These are phyloP conservation scores for Ephestia elutella DNA, from an alignment of 1,140 invertebrate genomes.

Conservation along the genomic window DNA sequence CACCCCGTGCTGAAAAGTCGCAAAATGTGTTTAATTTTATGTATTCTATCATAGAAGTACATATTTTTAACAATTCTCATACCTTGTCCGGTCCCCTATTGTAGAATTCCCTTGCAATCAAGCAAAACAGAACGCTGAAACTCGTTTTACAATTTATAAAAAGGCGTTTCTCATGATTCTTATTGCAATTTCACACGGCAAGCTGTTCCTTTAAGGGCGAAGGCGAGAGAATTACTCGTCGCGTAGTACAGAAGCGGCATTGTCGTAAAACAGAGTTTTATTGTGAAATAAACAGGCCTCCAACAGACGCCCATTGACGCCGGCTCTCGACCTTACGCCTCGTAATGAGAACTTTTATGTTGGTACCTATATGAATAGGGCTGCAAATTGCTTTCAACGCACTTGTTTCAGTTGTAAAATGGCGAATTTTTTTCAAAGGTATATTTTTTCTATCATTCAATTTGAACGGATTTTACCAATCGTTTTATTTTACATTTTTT, in stretches of 20 bases:
- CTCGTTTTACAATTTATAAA: background rate
- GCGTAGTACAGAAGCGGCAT: constrained; percentile 14
- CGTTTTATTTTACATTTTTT: too few relatives aligned
- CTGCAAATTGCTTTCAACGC: background rate
- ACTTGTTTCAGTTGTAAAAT: background rate
- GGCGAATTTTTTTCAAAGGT: background rate
- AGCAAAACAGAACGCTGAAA: background rate
- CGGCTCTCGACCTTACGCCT: constrained; percentile 28
- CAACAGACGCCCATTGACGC: constrained; percentile 44
- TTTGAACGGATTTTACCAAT: background rate
- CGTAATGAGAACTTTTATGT: constrained; percentile 43
- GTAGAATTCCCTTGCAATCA: too few relatives aligned
- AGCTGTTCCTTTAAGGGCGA: constrained; percentile 4
- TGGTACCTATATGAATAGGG: constrained; percentile 14
- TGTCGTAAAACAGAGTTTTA: constrained; percentile 49
- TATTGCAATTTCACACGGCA: background rate
- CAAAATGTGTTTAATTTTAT: too few relatives aligned
- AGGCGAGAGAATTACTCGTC: constrained; percentile 6
- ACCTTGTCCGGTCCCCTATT: too few relatives aligned
- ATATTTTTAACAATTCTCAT: too few relatives aligned
- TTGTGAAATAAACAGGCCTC: constrained; percentile 47
- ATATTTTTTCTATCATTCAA: background rate
- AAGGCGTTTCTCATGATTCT: background rate
- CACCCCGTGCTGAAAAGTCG: too few relatives aligned
- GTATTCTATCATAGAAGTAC: too few relatives aligned